These are phyloP conservation scores for Apodemus sylvaticus DNA, from an alignment of 2,113 vertebrate species.

Conservation along the genomic window DNA sequence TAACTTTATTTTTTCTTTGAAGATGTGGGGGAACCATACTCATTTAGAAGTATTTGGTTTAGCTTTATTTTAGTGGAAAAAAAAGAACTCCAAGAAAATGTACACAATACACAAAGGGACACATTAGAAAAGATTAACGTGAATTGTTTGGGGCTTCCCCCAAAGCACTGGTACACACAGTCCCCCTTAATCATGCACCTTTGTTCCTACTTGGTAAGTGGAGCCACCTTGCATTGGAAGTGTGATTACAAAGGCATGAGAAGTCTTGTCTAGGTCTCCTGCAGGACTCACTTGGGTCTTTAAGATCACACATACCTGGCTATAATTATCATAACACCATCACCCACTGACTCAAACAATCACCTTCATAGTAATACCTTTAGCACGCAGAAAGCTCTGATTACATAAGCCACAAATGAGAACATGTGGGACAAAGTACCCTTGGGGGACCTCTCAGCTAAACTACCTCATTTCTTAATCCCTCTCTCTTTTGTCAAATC, in stretches of 20 bases:
- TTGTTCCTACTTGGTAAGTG: conserved; percentile 36
- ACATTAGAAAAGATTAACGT: conserved; percentile 54
- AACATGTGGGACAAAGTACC: conserved; percentile 66
- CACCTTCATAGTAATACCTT: conserved; percentile 48
- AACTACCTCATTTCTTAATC: conserved; percentile 75
- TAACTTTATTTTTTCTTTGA: background rate
- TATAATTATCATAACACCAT: conserved; percentile 64
- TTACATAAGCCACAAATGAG: conserved; percentile 60
- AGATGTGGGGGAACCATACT: background rate
- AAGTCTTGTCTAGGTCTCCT: conserved; percentile 27
- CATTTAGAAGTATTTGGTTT: conserved; percentile 25
- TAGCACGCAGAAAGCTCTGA: conserved; percentile 33
- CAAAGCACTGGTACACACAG: background rate
- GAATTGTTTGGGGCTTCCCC: background rate
- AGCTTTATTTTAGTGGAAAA: conserved; percentile 55
- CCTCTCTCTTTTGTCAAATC: conserved; percentile 72
- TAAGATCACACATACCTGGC: conserved; percentile 60
- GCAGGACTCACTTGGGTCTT: conserved; percentile 64
- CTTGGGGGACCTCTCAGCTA: conserved; percentile 63
- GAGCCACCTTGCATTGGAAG: conserved; percentile 33
- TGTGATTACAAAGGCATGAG: background rate
- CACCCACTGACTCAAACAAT: conserved; percentile 75
- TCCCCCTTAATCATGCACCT: background rate
- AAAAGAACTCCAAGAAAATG: conserved; percentile 2
- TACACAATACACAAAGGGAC: conserved; percentile 11